Conservation (phyloP, 2,888 invertebrate genomes). For the Chloroclystis v-ata region DNA sequence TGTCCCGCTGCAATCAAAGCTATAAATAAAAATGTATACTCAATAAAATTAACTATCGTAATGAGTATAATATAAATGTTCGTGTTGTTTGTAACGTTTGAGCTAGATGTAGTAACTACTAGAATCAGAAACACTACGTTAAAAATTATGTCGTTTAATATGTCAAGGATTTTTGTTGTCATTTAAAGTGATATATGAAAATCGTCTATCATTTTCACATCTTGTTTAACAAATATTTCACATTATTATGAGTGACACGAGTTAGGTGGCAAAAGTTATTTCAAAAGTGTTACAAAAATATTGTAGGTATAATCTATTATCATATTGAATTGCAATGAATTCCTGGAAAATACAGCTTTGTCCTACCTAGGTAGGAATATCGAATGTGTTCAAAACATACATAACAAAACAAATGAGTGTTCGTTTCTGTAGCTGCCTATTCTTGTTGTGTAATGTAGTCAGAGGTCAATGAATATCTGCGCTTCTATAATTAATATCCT, state of each 20-base stretch:
- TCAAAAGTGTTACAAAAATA: neutral
- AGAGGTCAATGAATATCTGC: conserved; percentile 29
- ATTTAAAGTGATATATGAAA: neutral
- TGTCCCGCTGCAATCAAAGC: too few relatives aligned
- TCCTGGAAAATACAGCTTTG: too few relatives aligned
- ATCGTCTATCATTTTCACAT: conserved; percentile 2
- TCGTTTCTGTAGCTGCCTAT: too few relatives aligned
- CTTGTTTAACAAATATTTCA: conserved; percentile 5
- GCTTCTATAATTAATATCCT: conserved; percentile 18
- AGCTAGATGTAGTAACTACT: neutral
- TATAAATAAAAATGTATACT: too few relatives aligned
- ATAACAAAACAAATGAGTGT: too few relatives aligned
- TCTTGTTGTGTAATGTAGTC: conserved; percentile 2
- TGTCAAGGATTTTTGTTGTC: conserved; percentile 2
- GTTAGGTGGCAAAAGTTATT: neutral
- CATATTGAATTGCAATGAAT: too few relatives aligned
- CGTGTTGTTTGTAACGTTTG: neutral
- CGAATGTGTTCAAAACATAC: too few relatives aligned
- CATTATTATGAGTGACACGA: conserved; percentile 7
- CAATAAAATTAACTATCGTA: too few relatives aligned
- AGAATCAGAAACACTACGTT: neutral
- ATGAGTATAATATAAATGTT: too few relatives aligned
- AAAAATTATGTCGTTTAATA: neutral
- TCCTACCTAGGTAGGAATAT: too few relatives aligned
- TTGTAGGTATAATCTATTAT: too few relatives aligned